Evolutionary conservation across 2,888 invertebrate species (phyloP), one percentile per base, ranked within the genome.

Genomic region (Lydus trimaculatus): DNA sequence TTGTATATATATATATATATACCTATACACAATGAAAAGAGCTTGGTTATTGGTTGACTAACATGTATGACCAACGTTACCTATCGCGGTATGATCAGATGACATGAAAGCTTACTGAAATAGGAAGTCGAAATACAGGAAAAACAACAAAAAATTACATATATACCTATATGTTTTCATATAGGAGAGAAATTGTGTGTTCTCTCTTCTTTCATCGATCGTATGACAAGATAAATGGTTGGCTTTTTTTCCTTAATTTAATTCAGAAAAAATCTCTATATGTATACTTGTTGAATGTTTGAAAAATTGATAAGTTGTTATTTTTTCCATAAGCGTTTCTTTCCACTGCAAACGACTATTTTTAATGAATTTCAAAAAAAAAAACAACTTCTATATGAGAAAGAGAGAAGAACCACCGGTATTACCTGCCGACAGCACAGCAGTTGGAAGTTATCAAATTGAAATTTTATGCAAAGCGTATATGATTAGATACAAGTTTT

Each of bases 21-120:
- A n/a, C n/a, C n/a, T n/a, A n/a, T n/a, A n/a, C n/a, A n/a, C n/a
- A n/a, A n/a, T n/a, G 58, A 71, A 71, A 73, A 64, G 59, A 63
- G 61, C 39, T 60, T 28, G 31, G 58, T 63, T 62, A 65, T 15
- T 61, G 58, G 48, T 64, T 66, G 15, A 20, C 59, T 64, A 43
- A 7, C 69, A 67, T 71, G 69, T 69, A 71, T 67, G 73, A 71
- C 66, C 65, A 62, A 52, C 63, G 48, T n/a, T 61, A 64, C 58
- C 59, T 71, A 67, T 67, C 68, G 63, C 64, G 65, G 43, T 71
- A 64, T 67, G 66, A 69, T 71, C 73, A 64, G 66, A 59, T 71
- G 73, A 67, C 69, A 71, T 65, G 67, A 66, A 71, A 65, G 65
- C 64, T 65, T 52, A 52, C 66, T 70, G 58, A 64, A 67, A 67